Evolutionary conservation across 2,797 vertebrate species (phyloP).

Genomic region (Silurus lanzhouensis): DNA sequence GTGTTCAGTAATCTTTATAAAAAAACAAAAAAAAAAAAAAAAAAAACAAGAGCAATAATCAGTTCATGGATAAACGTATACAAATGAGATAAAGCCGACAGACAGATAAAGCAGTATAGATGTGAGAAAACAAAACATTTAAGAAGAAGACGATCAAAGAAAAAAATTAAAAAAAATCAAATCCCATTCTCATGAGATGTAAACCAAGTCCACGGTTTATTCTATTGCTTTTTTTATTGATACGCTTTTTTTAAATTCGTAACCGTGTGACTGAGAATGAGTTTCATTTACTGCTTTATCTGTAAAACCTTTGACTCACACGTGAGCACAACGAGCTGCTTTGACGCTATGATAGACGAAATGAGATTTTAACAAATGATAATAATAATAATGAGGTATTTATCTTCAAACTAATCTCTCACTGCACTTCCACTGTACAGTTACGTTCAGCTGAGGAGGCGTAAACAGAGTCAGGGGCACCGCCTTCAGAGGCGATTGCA

Average conservation of each 20-base stretch:
- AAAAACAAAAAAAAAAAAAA: neutral
- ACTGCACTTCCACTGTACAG: neutral
- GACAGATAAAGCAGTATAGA: constrained; percentile 9
- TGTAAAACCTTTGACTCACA: neutral
- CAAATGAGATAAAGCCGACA: neutral
- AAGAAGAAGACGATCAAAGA: too few relatives aligned
- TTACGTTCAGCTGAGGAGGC: neutral
- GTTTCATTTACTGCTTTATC: neutral
- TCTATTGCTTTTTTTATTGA: constrained; percentile 25
- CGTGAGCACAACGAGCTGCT: neutral
- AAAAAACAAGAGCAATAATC: neutral
- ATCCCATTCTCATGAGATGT: neutral
- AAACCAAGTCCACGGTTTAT: neutral
- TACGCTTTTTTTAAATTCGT: constrained; percentile 7
- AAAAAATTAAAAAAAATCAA: neutral
- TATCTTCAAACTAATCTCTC: neutral
- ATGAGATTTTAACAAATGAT: neutral
- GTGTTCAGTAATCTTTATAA: neutral
- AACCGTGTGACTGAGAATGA: constrained; percentile 14
- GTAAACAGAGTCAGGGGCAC: constrained; percentile 4
- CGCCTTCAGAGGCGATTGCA: neutral
- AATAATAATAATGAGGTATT: constrained; percentile 10
- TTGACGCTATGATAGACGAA: neutral
- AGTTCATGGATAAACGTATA: neutral
- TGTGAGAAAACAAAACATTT: neutral